Conservation (phyloP, 2,797 vertebrate genomes). For the Enteromius anoplus region DNA sequence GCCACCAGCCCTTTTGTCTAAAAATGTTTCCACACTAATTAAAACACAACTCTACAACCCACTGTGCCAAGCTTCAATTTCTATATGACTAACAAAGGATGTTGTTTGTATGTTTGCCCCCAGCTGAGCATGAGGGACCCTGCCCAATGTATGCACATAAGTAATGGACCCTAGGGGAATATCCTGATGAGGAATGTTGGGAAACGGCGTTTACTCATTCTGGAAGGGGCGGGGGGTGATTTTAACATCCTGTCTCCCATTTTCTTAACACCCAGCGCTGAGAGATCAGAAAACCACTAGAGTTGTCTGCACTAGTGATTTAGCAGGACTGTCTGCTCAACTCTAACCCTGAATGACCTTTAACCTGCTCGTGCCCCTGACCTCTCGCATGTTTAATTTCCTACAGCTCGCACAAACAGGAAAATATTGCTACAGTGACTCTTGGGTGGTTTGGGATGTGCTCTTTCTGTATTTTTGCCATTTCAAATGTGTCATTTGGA, state of each 20-base stretch:
- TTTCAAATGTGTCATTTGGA: background rate
- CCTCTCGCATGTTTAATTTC: background rate
- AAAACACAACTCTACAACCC: background rate
- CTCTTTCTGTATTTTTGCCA: background rate
- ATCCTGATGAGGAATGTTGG: constrained; percentile 54
- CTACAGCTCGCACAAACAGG: background rate
- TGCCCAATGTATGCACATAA: constrained; percentile 18
- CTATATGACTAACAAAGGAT: constrained; percentile 23
- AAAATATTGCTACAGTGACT: constrained; percentile 14
- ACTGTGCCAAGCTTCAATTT: background rate
- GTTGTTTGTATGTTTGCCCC: constrained; percentile 36
- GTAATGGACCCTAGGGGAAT: constrained; percentile 50
- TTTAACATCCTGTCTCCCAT: constrained; percentile 58
- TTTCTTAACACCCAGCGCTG: constrained; percentile 36
- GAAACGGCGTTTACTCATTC: constrained; percentile 52
- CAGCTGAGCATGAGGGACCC: constrained; percentile 36
- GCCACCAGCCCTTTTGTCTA: background rate
- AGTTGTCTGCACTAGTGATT: constrained; percentile 33
- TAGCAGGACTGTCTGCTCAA: constrained; percentile 26
- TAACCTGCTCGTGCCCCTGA: constrained; percentile 32
- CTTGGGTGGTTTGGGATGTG: constrained; percentile 18
- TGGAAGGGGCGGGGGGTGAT: constrained; percentile 6
- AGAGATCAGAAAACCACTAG: constrained; percentile 33
- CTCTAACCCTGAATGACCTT: constrained; percentile 32
- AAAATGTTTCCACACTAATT: background rate